Base-by-base conservation (phyloP, 2,113 vertebrate genomes). In the Salvelinus fontinalis region DNA sequence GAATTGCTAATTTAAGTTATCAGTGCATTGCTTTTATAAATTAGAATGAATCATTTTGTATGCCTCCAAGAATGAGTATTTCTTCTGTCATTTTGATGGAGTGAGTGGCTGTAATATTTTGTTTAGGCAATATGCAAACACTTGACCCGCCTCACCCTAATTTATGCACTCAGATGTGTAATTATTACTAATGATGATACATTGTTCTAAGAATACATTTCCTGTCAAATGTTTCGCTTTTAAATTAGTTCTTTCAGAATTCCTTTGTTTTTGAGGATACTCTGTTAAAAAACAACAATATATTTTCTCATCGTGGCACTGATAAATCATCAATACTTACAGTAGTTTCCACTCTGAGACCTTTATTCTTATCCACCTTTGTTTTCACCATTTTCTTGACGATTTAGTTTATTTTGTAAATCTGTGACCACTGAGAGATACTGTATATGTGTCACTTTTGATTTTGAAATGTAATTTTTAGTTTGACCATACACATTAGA, bases 101-200 rank as follows among this genome's bases (percentile, higher is more conserved):
- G 8, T 64, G 12, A 13, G 51, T 16, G 22, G 69, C 22, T 54
- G 12, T 18, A n/a, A 3, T 29, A 67, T 5, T 67, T 74, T 27
- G 3, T 5, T 44, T 27, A n/a, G 29, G 24, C 26, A 67, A 3
- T 34, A 57, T 57, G 27, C n/a, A n/a, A 5, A 62, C 4, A 29
- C 71, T 44, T 2, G 1, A n/a, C 0, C 39, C 39, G 7, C 39
- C 70, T 74, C 3, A 26, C 75, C n/a, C 27, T 60, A 0, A 0
- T 75, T 48, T 27, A 34, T 66, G 9, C 9, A 11, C 64, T 67
- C 9, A 77, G 20, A 70, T 57, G 3, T 1, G 2, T 69, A 48
- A 8, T 77, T 64, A n/a, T 48, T 62, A 66, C 69, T 66, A 76
- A 77, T 11, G 27, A 12, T 57, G 9, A 22, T 70, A 44, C 24